These are phyloP conservation scores for Laterallus jamaicensis DNA, from an alignment of 2,113 vertebrate species.

Conservation along the genomic window DNA sequence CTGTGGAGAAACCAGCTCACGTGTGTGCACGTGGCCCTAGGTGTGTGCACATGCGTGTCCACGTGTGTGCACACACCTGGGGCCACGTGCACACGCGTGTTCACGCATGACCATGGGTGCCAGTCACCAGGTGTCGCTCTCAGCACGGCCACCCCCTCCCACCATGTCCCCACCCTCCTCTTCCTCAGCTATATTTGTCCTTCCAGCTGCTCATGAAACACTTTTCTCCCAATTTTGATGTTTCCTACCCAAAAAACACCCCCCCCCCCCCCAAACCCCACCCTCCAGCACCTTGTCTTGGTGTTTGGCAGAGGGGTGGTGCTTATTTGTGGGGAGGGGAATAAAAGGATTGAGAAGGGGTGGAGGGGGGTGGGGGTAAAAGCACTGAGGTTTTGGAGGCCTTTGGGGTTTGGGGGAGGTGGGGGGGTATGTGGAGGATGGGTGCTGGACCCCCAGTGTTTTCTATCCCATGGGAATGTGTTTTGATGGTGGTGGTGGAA, in stretches of 20 bases:
- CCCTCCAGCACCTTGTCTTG: background rate
- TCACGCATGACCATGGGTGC: background rate
- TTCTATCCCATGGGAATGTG: rapidly evolving
- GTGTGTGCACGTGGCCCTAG: too few relatives aligned
- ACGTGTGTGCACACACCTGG: background rate
- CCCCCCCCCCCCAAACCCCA: too few relatives aligned
- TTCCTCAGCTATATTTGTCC: background rate
- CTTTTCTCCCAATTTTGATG: background rate
- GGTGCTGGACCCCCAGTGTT: rapidly evolving
- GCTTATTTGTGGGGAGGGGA: background rate
- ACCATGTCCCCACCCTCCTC: constrained; percentile 11
- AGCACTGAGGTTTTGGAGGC: background rate
- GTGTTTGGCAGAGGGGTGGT: background rate
- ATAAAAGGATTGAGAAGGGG: background rate
- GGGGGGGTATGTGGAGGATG: background rate
- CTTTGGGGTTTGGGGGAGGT: background rate
- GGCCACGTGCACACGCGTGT: background rate
- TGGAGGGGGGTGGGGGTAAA: background rate
- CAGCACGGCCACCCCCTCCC: constrained; percentile 21
- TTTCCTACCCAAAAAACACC: constrained; percentile 22
- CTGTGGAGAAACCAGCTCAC: too few relatives aligned
- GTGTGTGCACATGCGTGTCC: too few relatives aligned
- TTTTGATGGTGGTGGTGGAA: background rate
- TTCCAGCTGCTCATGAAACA: constrained; percentile 44
- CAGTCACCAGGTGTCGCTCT: constrained; percentile 47